Evolutionary conservation across 2,888 invertebrate species (phyloP).

Genomic region (Acrobasis repandana): DNA sequence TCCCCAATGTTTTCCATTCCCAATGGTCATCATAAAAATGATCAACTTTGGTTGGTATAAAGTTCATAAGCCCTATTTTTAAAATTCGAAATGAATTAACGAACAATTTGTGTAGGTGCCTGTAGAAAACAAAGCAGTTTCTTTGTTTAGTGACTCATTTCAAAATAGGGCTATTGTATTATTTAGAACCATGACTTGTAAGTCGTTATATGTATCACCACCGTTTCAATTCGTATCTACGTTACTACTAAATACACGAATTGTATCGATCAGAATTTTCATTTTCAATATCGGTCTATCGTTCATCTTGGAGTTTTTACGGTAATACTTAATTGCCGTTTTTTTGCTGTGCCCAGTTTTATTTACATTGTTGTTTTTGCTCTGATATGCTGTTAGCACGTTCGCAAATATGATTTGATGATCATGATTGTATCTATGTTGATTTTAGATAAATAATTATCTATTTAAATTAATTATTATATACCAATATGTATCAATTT

Average conservation of each 20-base stretch:
- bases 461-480: neutral
- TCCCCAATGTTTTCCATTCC: no score
- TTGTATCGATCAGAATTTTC: slow-evolving; percentile 26
- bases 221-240: neutral
- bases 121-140: no score
- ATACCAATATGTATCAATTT: no score
- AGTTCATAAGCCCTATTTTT: no score
- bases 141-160: no score
- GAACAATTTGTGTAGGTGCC: no score
- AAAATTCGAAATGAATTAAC: no score
- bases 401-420: neutral
- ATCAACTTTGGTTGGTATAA: no score
- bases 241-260: neutral
- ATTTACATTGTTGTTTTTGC: slow-evolving; percentile 19
- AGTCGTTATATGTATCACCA: no score
- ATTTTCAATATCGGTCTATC: slow-evolving; percentile 25
- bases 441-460: neutral
- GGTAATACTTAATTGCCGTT: slow-evolving; percentile 8
- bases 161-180: no score
- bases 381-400: slow-evolving; percentile 12
- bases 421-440: neutral
- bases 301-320: slow-evolving; percentile 30
- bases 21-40: no score
- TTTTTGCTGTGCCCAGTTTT: neutral
- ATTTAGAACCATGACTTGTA: no score